phyloP scores from a whole-genome alignment of 2,888 invertebrate species.

The Scaeva pyrastri region DNA sequence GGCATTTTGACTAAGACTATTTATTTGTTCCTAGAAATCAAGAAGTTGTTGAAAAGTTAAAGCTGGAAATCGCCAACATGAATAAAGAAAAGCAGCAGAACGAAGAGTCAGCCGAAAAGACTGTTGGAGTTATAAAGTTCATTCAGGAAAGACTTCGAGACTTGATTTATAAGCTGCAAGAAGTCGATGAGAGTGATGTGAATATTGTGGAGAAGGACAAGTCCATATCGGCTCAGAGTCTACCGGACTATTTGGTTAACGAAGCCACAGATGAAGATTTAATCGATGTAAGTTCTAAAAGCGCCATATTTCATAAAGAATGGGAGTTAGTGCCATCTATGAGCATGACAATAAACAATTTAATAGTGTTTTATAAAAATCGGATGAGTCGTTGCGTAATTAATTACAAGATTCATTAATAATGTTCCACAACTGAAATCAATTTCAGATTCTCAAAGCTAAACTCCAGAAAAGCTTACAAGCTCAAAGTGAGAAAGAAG shows the following conservation, averaged over 20 bases:
- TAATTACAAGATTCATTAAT: not conserved
- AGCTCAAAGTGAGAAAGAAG: conserved; percentile 78
- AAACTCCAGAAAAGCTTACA: conserved; percentile 81
- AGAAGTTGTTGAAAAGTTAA: conserved; percentile 88
- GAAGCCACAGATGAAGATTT: conserved; percentile 81
- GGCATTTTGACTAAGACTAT: not conserved
- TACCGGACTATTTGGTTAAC: conserved; percentile 80
- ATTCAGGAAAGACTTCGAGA: conserved; percentile 82
- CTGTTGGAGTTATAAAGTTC: conserved; percentile 80
- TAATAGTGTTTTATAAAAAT: no score
- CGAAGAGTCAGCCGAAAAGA: conserved; percentile 81
- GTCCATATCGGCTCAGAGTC: conserved; percentile 78
- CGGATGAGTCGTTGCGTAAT: not conserved
- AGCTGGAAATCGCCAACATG: conserved; percentile 86
- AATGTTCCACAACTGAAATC: not conserved
- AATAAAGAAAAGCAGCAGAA: conserved; percentile 83
- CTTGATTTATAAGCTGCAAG: conserved; percentile 83
- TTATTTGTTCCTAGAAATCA: conserved; percentile 86
- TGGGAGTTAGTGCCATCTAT: no score
- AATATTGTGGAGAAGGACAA: conserved; percentile 79
- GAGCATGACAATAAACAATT: no score
- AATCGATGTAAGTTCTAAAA: conserved; percentile 78
- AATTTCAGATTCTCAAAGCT: conserved; percentile 80
- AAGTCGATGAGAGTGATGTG: conserved; percentile 82
- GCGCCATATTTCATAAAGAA: not conserved